phyloP scores from a whole-genome alignment of 2,113 vertebrate species.

The Chloropsis cyanopogon region DNA sequence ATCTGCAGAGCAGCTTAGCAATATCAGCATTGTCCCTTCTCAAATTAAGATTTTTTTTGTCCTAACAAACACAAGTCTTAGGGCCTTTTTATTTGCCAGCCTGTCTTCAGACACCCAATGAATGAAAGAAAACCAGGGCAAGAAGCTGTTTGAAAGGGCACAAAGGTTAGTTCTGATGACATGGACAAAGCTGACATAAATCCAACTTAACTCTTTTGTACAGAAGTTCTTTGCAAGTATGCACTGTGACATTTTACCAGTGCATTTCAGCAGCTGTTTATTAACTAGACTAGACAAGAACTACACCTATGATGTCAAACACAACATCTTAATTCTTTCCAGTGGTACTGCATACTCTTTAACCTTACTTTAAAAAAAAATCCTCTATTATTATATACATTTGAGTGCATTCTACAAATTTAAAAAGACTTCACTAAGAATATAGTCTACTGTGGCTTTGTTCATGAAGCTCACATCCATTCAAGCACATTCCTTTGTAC shows the following conservation, averaged over 20 bases:
- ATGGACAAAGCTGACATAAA: background rate
- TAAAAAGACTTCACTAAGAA: background rate
- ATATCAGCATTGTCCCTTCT: background rate
- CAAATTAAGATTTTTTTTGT: background rate
- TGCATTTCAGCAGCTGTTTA: background rate
- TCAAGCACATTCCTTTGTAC: background rate
- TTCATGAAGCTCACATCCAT: background rate
- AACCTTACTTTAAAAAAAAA: background rate
- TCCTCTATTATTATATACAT: background rate
- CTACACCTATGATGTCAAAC: background rate
- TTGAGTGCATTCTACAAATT: background rate
- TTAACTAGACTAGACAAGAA: background rate
- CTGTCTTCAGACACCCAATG: background rate
- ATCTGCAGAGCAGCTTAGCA: background rate
- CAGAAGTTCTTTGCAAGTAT: background rate
- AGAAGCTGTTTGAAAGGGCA: background rate
- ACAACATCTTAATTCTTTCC: background rate
- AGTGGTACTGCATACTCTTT: background rate
- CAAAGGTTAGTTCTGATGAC: background rate
- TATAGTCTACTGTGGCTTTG: background rate
- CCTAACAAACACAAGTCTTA: background rate
- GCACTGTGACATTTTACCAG: background rate
- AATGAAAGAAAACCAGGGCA: background rate
- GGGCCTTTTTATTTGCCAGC: background rate
- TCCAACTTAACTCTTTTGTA: background rate